A percentile compares a stretch with the other conserved stretches of the same genome.
Evolutionary conservation across 1,140 invertebrate genomes (phyloP).

Genomic region (Ceratoteleas bidentatus): DNA sequence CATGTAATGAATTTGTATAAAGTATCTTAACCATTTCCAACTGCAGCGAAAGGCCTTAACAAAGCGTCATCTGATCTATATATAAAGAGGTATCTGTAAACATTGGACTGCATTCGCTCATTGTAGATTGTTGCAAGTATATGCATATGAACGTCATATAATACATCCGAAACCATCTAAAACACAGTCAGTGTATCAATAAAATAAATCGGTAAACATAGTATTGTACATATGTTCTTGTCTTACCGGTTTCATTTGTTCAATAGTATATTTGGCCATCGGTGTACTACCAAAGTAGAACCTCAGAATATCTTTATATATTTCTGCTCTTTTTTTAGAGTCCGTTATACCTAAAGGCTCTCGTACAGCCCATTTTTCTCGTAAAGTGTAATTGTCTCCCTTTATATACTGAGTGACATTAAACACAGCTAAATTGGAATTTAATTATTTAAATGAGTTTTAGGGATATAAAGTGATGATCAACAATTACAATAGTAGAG

Average conservation of each 20-base stretch:
- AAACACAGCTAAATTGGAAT: conserved; percentile 5
- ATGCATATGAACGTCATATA: conserved; percentile 16
- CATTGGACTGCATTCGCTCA: conserved; percentile 22
- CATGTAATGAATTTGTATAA: background rate
- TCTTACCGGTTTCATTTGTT: conserved; percentile 31
- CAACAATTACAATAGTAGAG: no score
- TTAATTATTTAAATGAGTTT: background rate
- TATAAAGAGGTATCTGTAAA: conserved; percentile 43
- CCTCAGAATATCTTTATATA: conserved; percentile 22
- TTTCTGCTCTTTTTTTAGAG: background rate
- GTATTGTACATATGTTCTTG: background rate
- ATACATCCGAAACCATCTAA: conserved; percentile 15
- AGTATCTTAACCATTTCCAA: conserved; percentile 36
- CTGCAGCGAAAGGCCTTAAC: conserved; percentile 17
- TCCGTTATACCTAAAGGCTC: conserved; percentile 8
- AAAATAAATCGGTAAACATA: no score
- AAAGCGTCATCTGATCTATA: conserved; percentile 23
- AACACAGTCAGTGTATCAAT: conserved; percentile 1
- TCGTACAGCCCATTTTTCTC: conserved; percentile 10
- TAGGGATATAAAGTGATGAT: no score
- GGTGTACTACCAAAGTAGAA: conserved; percentile 27
- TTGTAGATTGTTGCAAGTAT: conserved; percentile 22
- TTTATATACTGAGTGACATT: conserved; percentile 4
- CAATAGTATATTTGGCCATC: conserved; percentile 3
- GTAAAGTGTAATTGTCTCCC: conserved; percentile 6